Conservation (phyloP, 2,888 invertebrate genomes). For the Volucella zonaria region DNA sequence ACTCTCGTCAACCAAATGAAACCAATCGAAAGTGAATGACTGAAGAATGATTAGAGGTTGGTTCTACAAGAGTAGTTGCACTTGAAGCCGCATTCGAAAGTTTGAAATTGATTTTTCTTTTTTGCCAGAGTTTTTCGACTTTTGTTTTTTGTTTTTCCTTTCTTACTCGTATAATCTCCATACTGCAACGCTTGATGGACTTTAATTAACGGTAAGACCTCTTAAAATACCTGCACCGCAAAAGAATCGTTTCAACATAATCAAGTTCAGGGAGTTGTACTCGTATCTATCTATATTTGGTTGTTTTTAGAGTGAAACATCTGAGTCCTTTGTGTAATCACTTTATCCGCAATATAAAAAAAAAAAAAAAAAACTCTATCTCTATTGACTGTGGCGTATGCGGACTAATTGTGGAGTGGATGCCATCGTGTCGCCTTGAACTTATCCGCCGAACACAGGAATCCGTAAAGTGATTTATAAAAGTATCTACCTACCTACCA, state of each 20-base stretch:
- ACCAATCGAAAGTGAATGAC: slow-evolving; percentile 71
- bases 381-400: slow-evolving; percentile 64
- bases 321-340: slow-evolving; percentile 35
- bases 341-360: slow-evolving; percentile 14
- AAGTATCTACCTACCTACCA: background rate
- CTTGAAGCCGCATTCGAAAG: slow-evolving; percentile 43
- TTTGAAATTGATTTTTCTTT: background rate
- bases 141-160: background rate
- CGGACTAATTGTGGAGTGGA: slow-evolving; percentile 59
- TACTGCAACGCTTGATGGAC: slow-evolving; percentile 8
- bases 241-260: slow-evolving; percentile 10
- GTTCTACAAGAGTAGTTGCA: slow-evolving; percentile 37
- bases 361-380: slow-evolving; percentile 10
- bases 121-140: background rate
- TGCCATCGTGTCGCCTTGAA: slow-evolving; percentile 61
- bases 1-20: slow-evolving; percentile 52
- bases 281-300: background rate
- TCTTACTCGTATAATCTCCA: background rate
- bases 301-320: background rate
- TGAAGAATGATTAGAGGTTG: background rate
- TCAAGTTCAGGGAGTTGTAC: background rate
- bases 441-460: slow-evolving; percentile 42
- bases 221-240: slow-evolving; percentile 16
- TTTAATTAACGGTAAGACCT: slow-evolving; percentile 38
- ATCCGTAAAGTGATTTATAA: slow-evolving; percentile 64